Base-by-base conservation (phyloP, 1,140 invertebrate genomes). In the Drosophila lacteicornis region DNA sequence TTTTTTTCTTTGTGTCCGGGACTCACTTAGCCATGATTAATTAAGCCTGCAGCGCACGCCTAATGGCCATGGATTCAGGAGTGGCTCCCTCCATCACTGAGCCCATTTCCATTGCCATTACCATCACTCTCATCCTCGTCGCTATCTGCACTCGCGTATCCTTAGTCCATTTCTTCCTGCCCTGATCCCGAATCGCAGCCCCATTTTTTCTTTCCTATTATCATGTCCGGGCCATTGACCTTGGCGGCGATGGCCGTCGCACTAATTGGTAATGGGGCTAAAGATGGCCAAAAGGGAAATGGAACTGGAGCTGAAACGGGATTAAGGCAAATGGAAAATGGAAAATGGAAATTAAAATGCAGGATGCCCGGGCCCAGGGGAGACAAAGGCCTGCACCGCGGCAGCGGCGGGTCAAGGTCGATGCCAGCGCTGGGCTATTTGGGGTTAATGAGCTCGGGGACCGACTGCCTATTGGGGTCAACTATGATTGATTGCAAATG, bases 11-110 rank as follows among this genome's bases (percentile, higher is more conserved):
- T 55, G 46, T 27, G 74, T 47, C 42, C 45, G 27, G 63, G 51
- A 76, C 75, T 77, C 83, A 87, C 83, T 87, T 74, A 80, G 75
- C 83, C 65, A 74, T 86, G 83, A 86, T 86, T 86, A 86, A 86
- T 86, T 86, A 86, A 74, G 68, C 79, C 79, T 78, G 80, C 69
- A 87, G 83, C 76, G 71, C 63, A 82, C 83, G 82, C 75, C 82
- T 86, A 85, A 85, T 86, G 82, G 82, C 65, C 78, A 49, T 33
- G 22, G 38, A 51, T n/a, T 27, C 57, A 33, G 55, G 55, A 70
- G 62, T 38, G 38, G 19, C 30, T 38, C 19, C 30, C 19, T 27
- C 30, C 11, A 43, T 42, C 45, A n/a, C 38, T 33, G 43, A 8
- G 30, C 15, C 19, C 62, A 45, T 43, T 63, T 65, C 66, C 59